phyloP scores from a whole-genome alignment of 1,140 invertebrate species.

The Calycopis cecrops region DNA sequence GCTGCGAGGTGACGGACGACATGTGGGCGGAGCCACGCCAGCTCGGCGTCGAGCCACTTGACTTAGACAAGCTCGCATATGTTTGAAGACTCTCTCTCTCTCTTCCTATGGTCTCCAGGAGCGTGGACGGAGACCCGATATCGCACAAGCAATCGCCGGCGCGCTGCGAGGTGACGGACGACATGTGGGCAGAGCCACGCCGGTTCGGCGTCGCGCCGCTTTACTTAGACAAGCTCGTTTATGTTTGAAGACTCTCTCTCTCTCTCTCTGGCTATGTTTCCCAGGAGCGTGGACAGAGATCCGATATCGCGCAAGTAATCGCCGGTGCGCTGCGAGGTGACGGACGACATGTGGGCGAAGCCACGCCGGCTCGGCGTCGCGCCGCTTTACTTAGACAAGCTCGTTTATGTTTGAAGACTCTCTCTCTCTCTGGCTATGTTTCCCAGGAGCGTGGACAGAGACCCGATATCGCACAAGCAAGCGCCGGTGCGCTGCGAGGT shows the following conservation, averaged over 20 bases:
- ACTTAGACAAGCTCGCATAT: constrained; percentile 17
- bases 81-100: too few relatives aligned
- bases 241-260: too few relatives aligned
- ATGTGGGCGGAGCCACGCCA: constrained; percentile 52
- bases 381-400: constrained; percentile 28
- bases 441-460: constrained; percentile 51
- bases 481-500: constrained; percentile 46
- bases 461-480: constrained; percentile 61
- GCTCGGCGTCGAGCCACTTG: constrained; percentile 36
- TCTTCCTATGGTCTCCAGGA: too few relatives aligned
- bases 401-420: too few relatives aligned
- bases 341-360: constrained; percentile 52
- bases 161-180: constrained; percentile 45
- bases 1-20: constrained; percentile 48
- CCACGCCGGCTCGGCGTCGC: constrained; percentile 41
- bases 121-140: constrained; percentile 54
- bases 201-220: constrained; percentile 40
- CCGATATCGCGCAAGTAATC: constrained; percentile 62
- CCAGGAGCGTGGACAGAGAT: constrained; percentile 52
- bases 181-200: constrained; percentile 50
- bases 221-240: constrained; percentile 17
- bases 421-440: too few relatives aligned
- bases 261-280: too few relatives aligned
- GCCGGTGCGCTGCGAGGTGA: constrained; percentile 43
- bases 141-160: constrained; percentile 57